Evolutionary conservation across 2,113 vertebrate genomes (phyloP).

Genomic region (Hiodon alosoides): DNA sequence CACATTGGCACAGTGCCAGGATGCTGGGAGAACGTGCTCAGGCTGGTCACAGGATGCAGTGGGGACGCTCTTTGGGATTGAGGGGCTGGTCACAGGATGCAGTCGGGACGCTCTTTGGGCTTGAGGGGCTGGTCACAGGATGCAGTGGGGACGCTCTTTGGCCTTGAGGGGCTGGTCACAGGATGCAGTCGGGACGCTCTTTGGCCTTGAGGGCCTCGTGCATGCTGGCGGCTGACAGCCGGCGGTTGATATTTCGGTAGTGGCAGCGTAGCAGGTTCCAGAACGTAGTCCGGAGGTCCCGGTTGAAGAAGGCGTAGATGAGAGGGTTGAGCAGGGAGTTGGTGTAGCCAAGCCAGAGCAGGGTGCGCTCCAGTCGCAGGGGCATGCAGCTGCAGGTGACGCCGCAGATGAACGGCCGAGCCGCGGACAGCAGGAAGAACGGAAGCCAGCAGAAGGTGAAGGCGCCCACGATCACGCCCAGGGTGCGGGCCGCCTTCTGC

Average conservation of each 20-base stretch:
- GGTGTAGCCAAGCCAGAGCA: slow-evolving; percentile 79
- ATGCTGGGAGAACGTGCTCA: too few species aligned
- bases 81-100: too few species aligned
- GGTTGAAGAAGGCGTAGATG: slow-evolving; percentile 58
- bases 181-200: too few species aligned
- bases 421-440: slow-evolving; percentile 76
- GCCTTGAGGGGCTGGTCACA: too few species aligned
- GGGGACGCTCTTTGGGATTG: too few species aligned
- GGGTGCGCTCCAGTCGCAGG: slow-evolving; percentile 75
- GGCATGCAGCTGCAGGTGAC: slow-evolving; percentile 75
- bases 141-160: too few species aligned
- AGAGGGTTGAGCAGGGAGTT: slow-evolving; percentile 77
- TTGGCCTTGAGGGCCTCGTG: slow-evolving; percentile 68
- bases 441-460: slow-evolving; percentile 79
- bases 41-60: too few species aligned
- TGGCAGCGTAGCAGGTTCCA: slow-evolving; percentile 75
- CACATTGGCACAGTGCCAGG: too few species aligned
- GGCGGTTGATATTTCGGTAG: slow-evolving; percentile 80
- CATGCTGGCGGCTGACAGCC: slow-evolving; percentile 77
- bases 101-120: too few species aligned
- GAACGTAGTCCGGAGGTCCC: slow-evolving; percentile 79
- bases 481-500: slow-evolving; percentile 77
- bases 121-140: too few species aligned
- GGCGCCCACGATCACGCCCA: slow-evolving; percentile 80
- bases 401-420: slow-evolving; percentile 77